Evolutionary conservation across 2,797 vertebrate genomes (phyloP), one percentile per base, ranked within the genome.

Genomic region (Acanthornis magna): DNA sequence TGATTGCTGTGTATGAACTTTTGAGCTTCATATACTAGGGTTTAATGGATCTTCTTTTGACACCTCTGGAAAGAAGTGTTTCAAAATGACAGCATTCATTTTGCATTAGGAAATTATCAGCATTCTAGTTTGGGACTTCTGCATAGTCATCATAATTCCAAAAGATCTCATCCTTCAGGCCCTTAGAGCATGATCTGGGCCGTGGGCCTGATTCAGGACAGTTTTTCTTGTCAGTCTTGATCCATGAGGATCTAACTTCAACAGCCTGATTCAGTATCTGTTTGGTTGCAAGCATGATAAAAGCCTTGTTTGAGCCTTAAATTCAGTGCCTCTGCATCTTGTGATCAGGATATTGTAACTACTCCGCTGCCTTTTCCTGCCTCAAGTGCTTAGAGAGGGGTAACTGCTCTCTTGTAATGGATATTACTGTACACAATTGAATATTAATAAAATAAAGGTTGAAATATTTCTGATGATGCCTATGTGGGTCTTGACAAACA

Each of bases 101-200:
- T 79, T 85, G 85, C 45, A 4, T 57, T 87, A 54, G 30, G 36
- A 84, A 50, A 60, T 66, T 29, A 22, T 75, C 25, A 62, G 25
- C 18, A 5, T 85, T 3, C 27, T 83, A n/a, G 10, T 73, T 86
- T 43, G 38, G 5, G 13, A 57, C 50, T 91, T 92, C 17, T 86
- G 0, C 13, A 0, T 72, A 48, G 43, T 66, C 2, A 3, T 58
- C 19, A 4, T 26, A 61, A 25, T 9, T 68, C 54, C 38, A 65
- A 54, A 84, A 50, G 38, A 53, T 10, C 5, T 32, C n/a, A 53
- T 42, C 8, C 21, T 38, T 85, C 29, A 70, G 13, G 34, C 7
- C 16, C 43, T 72, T 58, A 16, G 11, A 45, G 17, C 0, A 0
- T 77, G 47, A 53, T 68, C 23, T 84, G 45, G 34, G 10, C 3